Evolutionary conservation across 2,888 invertebrate species (phyloP), one percentile per base, ranked within the genome.

Genomic region (Drosophila meridionalis): DNA sequence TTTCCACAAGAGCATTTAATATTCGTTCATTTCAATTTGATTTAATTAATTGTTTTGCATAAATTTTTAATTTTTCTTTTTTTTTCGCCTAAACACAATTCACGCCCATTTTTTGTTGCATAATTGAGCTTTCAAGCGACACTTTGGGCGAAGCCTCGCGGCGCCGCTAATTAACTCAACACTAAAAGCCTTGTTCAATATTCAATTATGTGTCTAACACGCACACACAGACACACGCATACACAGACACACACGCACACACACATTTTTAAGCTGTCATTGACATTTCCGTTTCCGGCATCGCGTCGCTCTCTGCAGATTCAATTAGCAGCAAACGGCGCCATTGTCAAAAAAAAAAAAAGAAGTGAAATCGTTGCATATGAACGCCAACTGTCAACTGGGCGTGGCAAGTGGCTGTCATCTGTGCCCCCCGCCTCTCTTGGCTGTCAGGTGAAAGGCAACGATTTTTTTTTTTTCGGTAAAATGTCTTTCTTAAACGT

Each of bases 181-280:
- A 82, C 90, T 90, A 86, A 86, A 86, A 86, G 85, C 85, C 83
- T 88, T 80, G 87, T 90, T 86, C 90, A 85, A 86, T 86, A 86
- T 90, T 86, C 83, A 86, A 90, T 86, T 90, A 86, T 70, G 79
- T 70, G 69, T 72, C 74, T 65, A 73, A 72, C 80, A 62, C 61
- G 50, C 63, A 45, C 59, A 68, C 50, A 45, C 61, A 48, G 57
- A 48, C 6, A 43, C 42, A 34, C 60, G 60, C 52, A 45, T 3
- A 3, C 63, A 38, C 67, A 43, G 11, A 43, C n/a, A n/a, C 52
- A 43, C 62, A 47, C 68, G 47, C 14, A 79, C 71, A 80, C 86
- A 76, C 71, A 80, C 83, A 78, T 87, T 89, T 85, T 85, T 87
- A 75, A 90, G 80, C 83, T 83, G 90, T 80, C 89, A 83, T 86